These are phyloP conservation scores for Achatina immaculata DNA, from an alignment of 1,140 invertebrate genomes.

Conservation along the genomic window DNA sequence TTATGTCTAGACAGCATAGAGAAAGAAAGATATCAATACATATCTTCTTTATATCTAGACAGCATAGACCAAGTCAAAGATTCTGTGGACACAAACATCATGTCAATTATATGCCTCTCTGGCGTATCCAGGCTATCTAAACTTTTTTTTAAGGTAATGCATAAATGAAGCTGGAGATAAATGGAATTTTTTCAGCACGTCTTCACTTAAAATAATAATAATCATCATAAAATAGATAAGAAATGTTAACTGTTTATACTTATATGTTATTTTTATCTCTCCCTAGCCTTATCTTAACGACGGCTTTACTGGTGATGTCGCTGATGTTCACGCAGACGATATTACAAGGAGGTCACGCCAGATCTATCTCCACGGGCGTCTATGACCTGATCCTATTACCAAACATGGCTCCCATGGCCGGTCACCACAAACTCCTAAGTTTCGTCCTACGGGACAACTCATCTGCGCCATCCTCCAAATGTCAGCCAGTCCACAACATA, in stretches of 20 bases:
- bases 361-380: not conserved
- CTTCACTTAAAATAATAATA: too few relatives aligned
- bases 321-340: not conserved
- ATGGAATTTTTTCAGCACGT: too few relatives aligned
- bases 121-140: too few relatives aligned
- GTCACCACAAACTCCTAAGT: not conserved
- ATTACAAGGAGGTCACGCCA: not conserved
- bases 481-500: constrained; percentile 38
- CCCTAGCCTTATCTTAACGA: not conserved
- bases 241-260: not conserved
- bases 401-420: not conserved
- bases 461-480: not conserved
- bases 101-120: too few relatives aligned
- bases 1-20: too few relatives aligned
- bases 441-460: not conserved
- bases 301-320: not conserved
- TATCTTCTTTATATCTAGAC: too few relatives aligned
- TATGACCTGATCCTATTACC: not conserved
- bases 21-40: too few relatives aligned
- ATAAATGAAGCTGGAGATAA: too few relatives aligned
- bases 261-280: not conserved
- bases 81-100: too few relatives aligned
- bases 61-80: too few relatives aligned
- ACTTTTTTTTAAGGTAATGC: too few relatives aligned
- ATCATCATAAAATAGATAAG: too few relatives aligned